Evolutionary conservation across 2,888 invertebrate genomes (phyloP), one percentile per base, ranked within the genome.

Genomic region (Drosophila macrothrix): DNA sequence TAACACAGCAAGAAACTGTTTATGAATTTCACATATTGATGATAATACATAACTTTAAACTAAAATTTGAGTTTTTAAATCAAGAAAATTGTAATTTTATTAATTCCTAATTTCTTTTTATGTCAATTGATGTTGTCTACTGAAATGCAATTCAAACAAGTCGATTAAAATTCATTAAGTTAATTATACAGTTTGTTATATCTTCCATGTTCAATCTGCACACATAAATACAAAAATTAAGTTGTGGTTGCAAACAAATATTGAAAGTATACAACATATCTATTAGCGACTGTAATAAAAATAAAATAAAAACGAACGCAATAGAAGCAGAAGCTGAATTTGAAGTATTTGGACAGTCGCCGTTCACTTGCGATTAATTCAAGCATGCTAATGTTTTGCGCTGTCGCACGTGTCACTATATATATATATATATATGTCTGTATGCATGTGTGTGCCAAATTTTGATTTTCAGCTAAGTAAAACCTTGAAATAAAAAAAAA

Each of bases 401-500:
- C 53, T 53, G 25, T 52, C 22, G 22, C 50, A 71, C 50, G 49
- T 60, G 29, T 43, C 59, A 33, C 37, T 37, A n/a, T 33, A 22
- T 7, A 22, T 16, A n/a, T 9, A 29, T 14, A 14, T 55, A 25
- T 39, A n/a, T 54, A 43, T 65, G 12, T 46, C 12, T 53, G 49
- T 43, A 16, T 25, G 25, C 25, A 25, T 16, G 29, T 55, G 43
- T 71, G 54, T 53, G 29, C 19, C 43, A 14, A 50, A 67, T 50
- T 62, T 56, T 63, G 68, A 72, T 68, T 80, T 78, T 80, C 59
- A 80, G 61, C 68, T 52, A 76, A 77, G 75, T 78, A 65, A 78
- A 73, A 73, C 58, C 68, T 75, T 83, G 70, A 71, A 78, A n/a
- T n/a, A n/a, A 73, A 41, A 41, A 19, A 46, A 87, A 79, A 78